Percentiles rank a stretch among this genome's conserved stretches.
These are phyloP conservation scores for Capra hircus DNA, from an alignment of 2,113 vertebrate genomes.

Conservation along the genomic window DNA sequence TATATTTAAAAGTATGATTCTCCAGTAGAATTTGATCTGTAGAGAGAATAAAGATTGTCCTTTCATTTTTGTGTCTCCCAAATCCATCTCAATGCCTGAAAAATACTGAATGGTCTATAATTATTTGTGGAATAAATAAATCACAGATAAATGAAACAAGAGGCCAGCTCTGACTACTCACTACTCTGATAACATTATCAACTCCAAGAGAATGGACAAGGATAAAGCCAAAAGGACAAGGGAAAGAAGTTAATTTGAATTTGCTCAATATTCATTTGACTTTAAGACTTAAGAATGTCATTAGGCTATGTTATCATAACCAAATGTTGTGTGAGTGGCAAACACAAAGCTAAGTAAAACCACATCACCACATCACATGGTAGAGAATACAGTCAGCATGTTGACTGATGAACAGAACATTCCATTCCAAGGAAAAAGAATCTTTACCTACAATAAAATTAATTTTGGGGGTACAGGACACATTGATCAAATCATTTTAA, in stretches of 20 bases:
- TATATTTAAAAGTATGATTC: not conserved
- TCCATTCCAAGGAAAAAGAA: constrained; percentile 48
- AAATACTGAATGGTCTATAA: not conserved
- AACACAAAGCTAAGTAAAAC: constrained; percentile 60
- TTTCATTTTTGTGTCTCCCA: not conserved
- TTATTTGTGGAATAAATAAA: not conserved
- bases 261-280: constrained; percentile 3
- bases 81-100: not conserved
- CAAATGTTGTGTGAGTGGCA: constrained; percentile 26
- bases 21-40: not conserved
- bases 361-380: constrained; percentile 30
- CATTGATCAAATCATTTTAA: constrained; percentile 34
- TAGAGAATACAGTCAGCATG: constrained; percentile 63
- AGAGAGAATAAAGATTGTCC: not conserved
- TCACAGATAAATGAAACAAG: not conserved
- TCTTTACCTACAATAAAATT: constrained; percentile 39
- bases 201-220: not conserved
- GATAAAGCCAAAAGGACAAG: not conserved
- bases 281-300: constrained; percentile 25
- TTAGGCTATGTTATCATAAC: constrained; percentile 37
- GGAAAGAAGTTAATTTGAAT: not conserved
- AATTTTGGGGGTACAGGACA: not conserved
- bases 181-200: not conserved
- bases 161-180: not conserved
- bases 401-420: constrained; percentile 47